Conservation (phyloP, 2,113 vertebrate species). For the Toxotes chatareus region DNA sequence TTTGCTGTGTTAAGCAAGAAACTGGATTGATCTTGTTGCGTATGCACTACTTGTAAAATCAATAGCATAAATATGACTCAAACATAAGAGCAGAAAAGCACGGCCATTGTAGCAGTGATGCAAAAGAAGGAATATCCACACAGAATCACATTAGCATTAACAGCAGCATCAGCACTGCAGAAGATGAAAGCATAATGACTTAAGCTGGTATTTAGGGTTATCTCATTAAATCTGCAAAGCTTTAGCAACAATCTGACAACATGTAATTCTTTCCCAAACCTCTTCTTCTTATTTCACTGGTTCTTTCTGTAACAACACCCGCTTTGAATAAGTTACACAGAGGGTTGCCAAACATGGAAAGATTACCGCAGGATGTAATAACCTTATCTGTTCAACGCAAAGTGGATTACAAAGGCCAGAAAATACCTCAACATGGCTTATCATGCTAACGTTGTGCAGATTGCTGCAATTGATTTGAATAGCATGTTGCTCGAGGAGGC, state of each 20-base stretch:
- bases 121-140: not conserved
- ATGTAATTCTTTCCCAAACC: slow-evolving; percentile 1
- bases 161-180: slow-evolving; percentile 6
- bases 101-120: not conserved
- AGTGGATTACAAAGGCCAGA: slow-evolving; percentile 71
- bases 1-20: slow-evolving; percentile 64
- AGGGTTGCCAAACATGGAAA: slow-evolving; percentile 46
- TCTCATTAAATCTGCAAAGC: slow-evolving; percentile 44
- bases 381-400: slow-evolving; percentile 65
- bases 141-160: slow-evolving; percentile 2
- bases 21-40: slow-evolving; percentile 34
- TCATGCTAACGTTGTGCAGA: slow-evolving; percentile 68
- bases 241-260: slow-evolving; percentile 37
- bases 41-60: slow-evolving; percentile 43
- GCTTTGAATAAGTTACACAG: slow-evolving; percentile 10
- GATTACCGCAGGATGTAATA: slow-evolving; percentile 63
- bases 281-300: slow-evolving; percentile 25
- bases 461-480: slow-evolving; percentile 67
- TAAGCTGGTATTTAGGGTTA: slow-evolving; percentile 44
- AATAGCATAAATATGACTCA: slow-evolving; percentile 41
- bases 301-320: slow-evolving; percentile 19
- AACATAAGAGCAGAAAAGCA: not conserved
- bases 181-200: slow-evolving; percentile 41
- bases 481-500: slow-evolving; percentile 68
- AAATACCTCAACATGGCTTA: slow-evolving; percentile 59